Evolutionary conservation across 2,113 vertebrate species (phyloP), one percentile per base, ranked within the genome.

Genomic region (Oryzias curvinotus): DNA sequence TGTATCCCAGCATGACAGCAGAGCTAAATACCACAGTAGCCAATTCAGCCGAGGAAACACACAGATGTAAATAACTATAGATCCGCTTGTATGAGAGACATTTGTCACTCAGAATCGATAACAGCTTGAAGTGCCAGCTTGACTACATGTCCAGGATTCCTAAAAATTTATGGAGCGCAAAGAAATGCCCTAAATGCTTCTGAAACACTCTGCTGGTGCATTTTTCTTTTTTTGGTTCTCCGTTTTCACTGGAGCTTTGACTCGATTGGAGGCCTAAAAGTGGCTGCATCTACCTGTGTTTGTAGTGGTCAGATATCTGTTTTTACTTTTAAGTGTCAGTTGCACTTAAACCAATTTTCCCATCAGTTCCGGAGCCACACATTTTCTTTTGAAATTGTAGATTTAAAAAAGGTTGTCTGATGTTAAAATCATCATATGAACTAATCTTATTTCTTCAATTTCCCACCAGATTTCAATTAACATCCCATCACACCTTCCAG

Each of bases 71-170:
- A 80, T 61, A 67, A 57, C 55, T 26, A 4, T 19, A 5, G 4
- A 70, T 77, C 62, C 54, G 30, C 50, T 75, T 62, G 68, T 58
- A 75, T 68, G 65, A 67, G 42, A 50, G 21, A 62, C 10, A 49
- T 79, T 69, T 46, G 56, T 80, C 44, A 73, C 42, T 63, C n/a
- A 25, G 14, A 75, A 81, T 78, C 64, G 26, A 75, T 84, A 62
- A 46, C 44, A 48, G 52, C 51, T 62, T 57, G 58, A 64, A 65
- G 28, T 61, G 65, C 77, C 66, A 48, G 59, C 56, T 71, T 45
- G 63, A 46, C 70, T 50, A 53, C 66, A 60, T 54, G 26, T 63
- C 70, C 62, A 73, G 61, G 57, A 58, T 54, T 70, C 68, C n/a
- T 82, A 62, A 78, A 75, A 78, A 75, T 73, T 65, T 65, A 80